Base-by-base conservation (phyloP, 2,888 invertebrate genomes). In the Eurois occulta region DNA sequence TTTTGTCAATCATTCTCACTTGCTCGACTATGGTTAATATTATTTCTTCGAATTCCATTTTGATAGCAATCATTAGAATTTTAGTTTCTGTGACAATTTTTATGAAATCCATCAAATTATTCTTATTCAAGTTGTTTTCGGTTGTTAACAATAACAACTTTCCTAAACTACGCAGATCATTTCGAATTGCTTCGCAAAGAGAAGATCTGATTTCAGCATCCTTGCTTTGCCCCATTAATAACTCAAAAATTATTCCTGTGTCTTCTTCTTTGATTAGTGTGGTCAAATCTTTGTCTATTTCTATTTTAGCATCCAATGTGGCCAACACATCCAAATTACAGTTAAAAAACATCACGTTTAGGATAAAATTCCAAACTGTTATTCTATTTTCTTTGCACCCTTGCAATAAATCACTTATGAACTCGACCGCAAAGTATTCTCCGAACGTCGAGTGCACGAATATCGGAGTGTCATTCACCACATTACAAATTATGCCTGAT, bases 371-470 rank as follows among this genome's bases (percentile, higher is more conserved):
- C 71, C 41, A 78, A 24, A 72, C 32, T 21, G 6, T 21, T 55
- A 10, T 24, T 52, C 4, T 10, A 52, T 18, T 67, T 48, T 55
- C 16, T 8, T 24, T 46, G 4, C 21, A 4, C 11, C 32, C 32
- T 48, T 79, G 55, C 1, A 79, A 21, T 58, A 80, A 3, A n/a
- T 80, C 60, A 55, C 70, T 70, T 13, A 80, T 62, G 24, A 66
- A 70, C 60, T 70, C 66, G 32, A 72, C 64, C 8, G 80, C 74
- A 4, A 71, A 67, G 32, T 78, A 80, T 46, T 80, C 79, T 18
- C 75, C 75, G n/a, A 80, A 75, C 6, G 70, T 79, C 1, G 58
- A 38, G 43, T 75, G 75, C 10, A 67, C 64, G 43, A 80, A 80
- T 16, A 76, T 67, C 10, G 80, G 80, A 0, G 35, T 58, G 28